A percentile compares a stretch with the other conserved stretches of the same genome.
Conservation (phyloP, 1,140 invertebrate species). For the Tetramorium parvispinum region DNA sequence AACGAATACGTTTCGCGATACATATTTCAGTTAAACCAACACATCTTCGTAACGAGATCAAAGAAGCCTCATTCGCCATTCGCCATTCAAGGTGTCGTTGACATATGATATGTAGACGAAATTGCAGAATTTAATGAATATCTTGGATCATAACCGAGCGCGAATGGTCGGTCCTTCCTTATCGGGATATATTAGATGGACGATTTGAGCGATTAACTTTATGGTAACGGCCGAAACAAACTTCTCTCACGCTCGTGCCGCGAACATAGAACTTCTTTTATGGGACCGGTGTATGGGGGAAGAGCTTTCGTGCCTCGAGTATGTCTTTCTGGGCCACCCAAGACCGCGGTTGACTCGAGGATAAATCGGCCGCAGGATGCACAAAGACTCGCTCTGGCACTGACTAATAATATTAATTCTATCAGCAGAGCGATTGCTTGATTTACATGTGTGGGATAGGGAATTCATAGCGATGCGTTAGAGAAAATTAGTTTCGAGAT, state of each 20-base stretch:
- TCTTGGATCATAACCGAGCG: background rate
- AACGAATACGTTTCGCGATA: background rate
- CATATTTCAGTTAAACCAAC: background rate
- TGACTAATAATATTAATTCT: constrained; percentile 33
- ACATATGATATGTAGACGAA: background rate
- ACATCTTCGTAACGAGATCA: background rate
- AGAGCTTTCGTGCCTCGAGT: constrained; percentile 51
- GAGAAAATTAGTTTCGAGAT: background rate
- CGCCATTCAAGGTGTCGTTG: background rate
- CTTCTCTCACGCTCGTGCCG: constrained; percentile 32
- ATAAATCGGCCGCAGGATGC: constrained; percentile 22
- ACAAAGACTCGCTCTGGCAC: constrained; percentile 11
- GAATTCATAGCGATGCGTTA: background rate
- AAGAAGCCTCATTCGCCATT: background rate
- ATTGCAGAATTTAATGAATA: constrained; percentile 12
- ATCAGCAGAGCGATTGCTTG: background rate
- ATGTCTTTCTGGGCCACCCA: constrained; percentile 55
- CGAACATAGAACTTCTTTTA: constrained; percentile 63
- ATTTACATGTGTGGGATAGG: background rate
- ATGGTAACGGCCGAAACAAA: constrained; percentile 42
- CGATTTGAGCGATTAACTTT: constrained; percentile 65
- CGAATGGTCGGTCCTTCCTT: constrained; percentile 4
- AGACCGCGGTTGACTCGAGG: background rate
- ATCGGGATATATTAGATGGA: constrained; percentile 36
- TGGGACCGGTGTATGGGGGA: constrained; percentile 2